Base-by-base conservation (phyloP, 2,113 vertebrate genomes). In the Tinamus guttatus region DNA sequence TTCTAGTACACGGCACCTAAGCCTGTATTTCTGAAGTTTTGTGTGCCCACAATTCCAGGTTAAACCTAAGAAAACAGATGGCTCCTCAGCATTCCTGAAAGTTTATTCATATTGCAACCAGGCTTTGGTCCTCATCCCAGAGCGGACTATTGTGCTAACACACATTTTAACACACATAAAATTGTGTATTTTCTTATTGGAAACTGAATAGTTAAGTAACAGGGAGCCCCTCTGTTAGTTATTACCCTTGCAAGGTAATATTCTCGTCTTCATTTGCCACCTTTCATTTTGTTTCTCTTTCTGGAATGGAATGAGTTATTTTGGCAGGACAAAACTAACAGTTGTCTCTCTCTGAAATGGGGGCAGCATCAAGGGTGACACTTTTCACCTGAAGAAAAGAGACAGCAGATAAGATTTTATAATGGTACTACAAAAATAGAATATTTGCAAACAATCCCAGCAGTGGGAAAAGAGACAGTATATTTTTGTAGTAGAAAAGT, bases 51-150 rank as follows among this genome's bases (percentile, higher is more conserved):
- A 69, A 22, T 76, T 91, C 17, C 59, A 80, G 71, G 75, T 89
- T 51, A 89, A 45, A 83, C 94, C 87, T 54, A 40, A 45, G 54
- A 58, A 24, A 90, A 83, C 83, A 92, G 83, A 69, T 92, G 86
- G 79, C 54, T 81, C 51, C 60, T 84, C 60, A 74, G 59, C 0
- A 0, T 91, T 94, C 91, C 27, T 58, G 84, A 22, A 91, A 89
- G 62, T 95, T 95, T 94, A 74, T 94, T 94, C 82, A 28, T 79
- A 54, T 85, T 94, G 63, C 94, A 87, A 82, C 81, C 85, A 36
- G 59, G 70, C 81, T 95, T 95, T 79, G 67, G 0, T 91, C 4
- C 3, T 85, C 40, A 85, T 64, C 90, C 58, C 43, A 36, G 65
- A 90, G 8, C 38, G 58, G 76, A 75, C 43, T 94, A 68, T 64